Conservation (phyloP, 2,797 vertebrate species). For the Aratinga solstitialis region DNA sequence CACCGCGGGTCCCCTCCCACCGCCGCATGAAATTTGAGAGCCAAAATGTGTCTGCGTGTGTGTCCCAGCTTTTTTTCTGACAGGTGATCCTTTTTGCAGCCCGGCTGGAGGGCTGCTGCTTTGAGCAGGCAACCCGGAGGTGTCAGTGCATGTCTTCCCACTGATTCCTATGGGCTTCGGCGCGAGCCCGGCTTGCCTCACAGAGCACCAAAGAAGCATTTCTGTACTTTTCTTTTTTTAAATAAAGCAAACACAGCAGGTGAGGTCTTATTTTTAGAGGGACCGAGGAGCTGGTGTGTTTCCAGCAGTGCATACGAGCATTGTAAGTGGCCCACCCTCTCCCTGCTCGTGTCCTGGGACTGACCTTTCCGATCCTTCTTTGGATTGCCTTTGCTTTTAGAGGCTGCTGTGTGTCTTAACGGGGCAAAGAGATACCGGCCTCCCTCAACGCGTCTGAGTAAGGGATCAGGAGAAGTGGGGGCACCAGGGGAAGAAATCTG, state of each 20-base stretch:
- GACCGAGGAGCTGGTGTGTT: conserved; percentile 18
- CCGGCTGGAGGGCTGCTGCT: conserved; percentile 20
- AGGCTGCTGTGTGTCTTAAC: neutral
- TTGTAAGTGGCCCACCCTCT: conserved; percentile 40
- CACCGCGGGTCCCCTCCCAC: conserved; percentile 19
- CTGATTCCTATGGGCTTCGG: neutral
- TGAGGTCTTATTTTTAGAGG: conserved; percentile 68
- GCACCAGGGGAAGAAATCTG: neutral
- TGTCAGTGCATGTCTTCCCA: neutral
- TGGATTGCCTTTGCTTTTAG: conserved; percentile 25
- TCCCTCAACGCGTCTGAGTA: neutral
- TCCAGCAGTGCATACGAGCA: conserved; percentile 46
- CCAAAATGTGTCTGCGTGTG: conserved; percentile 41
- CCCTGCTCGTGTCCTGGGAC: conserved; percentile 40
- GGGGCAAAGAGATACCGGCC: neutral
- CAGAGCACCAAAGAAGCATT: neutral
- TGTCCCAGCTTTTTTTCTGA: conserved; percentile 33
- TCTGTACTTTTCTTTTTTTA: conserved; percentile 43
- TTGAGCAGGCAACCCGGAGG: conserved; percentile 2
- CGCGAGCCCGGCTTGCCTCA: neutral
- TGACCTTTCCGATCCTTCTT: conserved; percentile 48
- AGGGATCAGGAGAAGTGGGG: neutral
- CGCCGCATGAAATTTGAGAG: conserved; percentile 37
- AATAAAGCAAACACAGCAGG: conserved; percentile 63
- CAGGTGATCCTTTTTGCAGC: conserved; percentile 58